Base-by-base conservation (phyloP, 1,140 invertebrate genomes). In the Nasonia longicornis region DNA sequence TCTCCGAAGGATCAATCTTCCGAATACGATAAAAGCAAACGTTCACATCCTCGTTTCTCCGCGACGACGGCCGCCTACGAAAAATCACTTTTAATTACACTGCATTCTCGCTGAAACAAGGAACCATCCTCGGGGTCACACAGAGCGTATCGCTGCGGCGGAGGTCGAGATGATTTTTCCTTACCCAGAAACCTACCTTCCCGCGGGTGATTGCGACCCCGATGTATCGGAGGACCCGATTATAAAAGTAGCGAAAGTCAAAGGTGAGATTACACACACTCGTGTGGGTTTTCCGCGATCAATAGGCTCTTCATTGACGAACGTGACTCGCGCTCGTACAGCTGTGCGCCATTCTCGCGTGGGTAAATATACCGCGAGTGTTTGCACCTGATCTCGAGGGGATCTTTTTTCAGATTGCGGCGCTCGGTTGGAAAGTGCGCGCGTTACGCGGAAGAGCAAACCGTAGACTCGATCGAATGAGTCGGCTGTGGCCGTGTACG, bases 151-250 rank as follows among this genome's bases (percentile, higher is more conserved):
- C 63, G 10, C 14, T 31, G 64, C 20, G 1, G 64, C 20, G 1
- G 64, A 29, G 29, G 64, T 26, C 64, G 64, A 16, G 26, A 67
- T 14, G 22, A 52, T 67, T 73, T 71, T 71, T 73, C 20, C 38
- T 80, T 31, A 75, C 79, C 79, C 72, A 75, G 26, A 80, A 80
- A 80, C 72, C 64, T 75, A 80, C 79, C 79, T 80, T 75, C 26
- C 4, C 4, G 35, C 38, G 64, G 22, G 22, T 6, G 64, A 67
- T 0, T 20, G 2, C 38, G 78, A 45, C 70, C 70, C 12, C 70
- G 70, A 64, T 79, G 6, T 67, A n/a, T 26, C 35, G 29, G 69
- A 35, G 31, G 45, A 38, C 29, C 38, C 70, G 26, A 69, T 26
- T 67, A 48, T 29, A 48, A 45, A 48, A 22, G 31, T 42, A 70